Evolutionary conservation across 1,140 invertebrate genomes (phyloP), one percentile per base, ranked within the genome.

Genomic region (Anastatus disparis): DNA sequence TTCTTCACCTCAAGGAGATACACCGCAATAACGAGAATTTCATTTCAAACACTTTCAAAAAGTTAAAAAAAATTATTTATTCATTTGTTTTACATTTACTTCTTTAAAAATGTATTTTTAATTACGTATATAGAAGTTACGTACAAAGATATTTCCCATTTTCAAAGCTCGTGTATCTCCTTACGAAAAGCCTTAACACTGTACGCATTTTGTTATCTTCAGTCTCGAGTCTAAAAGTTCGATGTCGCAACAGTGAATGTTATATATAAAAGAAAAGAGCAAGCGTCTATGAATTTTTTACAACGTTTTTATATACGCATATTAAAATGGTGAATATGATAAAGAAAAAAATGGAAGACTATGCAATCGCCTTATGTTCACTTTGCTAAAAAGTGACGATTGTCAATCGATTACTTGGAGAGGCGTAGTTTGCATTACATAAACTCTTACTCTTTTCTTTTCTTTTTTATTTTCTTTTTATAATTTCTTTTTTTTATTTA

Each of bases 111-210:
- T 64, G 52, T n/a, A n/a, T 4, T 55, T 52, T 65, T 66, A 50
- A 65, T 71, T 71, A 71, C 61, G 70, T 71, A 66, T 71, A 71
- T 59, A 42, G 53, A 59, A 61, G 20, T 71, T 71, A 71, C 62
- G 70, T 71, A 61, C 55, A 59, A 71, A 70, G 52, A 64, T 46
- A 42, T 61, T 15, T 15, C 53, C n/a, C 13, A 24, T 50, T 59
- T 53, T 58, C 31, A 42, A 65, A 65, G 31, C 53, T 64, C 22
- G 50, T 71, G 62, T 59, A 71, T 20, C 52, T 65, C 62, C 29
- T 52, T 22, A 44, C 52, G 22, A 59, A 24, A 59, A 35, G n/a
- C 52, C 59, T 10, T 40, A 56, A 48, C 15, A 35, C 38, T 50
- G 17, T 53, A 38, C 31, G 26, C 27, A 31, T 42, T 35, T 59